Evolutionary conservation across 2,888 invertebrate species (phyloP), one percentile per base, ranked within the genome.

Genomic region (Callyntrura guangdongensis): DNA sequence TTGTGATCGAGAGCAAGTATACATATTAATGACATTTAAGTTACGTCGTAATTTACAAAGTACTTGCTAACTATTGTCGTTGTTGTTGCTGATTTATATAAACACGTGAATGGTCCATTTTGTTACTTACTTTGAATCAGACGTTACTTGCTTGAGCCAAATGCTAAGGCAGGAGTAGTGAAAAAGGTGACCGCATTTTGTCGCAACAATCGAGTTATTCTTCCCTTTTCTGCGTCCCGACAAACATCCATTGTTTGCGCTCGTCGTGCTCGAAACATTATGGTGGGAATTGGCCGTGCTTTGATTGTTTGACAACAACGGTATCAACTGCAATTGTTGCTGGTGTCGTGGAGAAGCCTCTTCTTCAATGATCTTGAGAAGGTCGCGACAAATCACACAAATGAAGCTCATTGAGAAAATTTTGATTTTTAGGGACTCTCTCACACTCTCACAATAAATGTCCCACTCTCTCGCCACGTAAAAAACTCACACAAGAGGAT

Each of bases 311-410:
- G 82, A 69, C 74, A 45, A 49, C 56, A 53, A n/a, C 36, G 36
- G 36, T 36, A 36, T 2, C n/a, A 47, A 56, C 56, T 56, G 56
- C n/a, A n/a, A 36, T 36, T 2, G 25, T 20, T 81, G 72, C 20
- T 79, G 53, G 6, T 36, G 36, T 8, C 64, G 74, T 45, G 59
- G 82, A 77, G 84, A 56, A 81, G 81, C 79, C 45, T 69, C 90
- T 20, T 91, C 90, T 49, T 89, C 83, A 85, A 45, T 85, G 79
- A 69, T 84, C 64, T 90, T 91, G 47, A 92, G 88, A 72, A 86
- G 90, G 85, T 92, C 92, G 72, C 92, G 89, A 84, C 92, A 92
- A 89, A 92, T 92, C 69, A 89, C 89, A 84, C 92, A 92, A 89
- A 92, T 86, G 85, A 91, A 92, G 88, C 92, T 89, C 92, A 92